Conservation (phyloP, 2,113 vertebrate species). For the Bambusicola thoracicus region DNA sequence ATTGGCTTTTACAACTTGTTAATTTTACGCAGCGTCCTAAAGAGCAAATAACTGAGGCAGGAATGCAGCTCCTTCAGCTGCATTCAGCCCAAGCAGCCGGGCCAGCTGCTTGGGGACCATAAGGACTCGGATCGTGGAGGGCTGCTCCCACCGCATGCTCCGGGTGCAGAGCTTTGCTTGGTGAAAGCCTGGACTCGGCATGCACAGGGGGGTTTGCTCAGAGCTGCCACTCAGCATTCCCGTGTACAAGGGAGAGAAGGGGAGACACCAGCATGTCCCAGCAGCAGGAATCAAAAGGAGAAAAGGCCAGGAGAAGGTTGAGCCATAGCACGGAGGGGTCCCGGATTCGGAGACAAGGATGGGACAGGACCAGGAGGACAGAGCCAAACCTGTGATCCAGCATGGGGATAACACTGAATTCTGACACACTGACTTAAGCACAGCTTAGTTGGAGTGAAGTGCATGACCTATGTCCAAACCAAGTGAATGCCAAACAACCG, state of each 20-base stretch:
- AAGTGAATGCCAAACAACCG: background rate
- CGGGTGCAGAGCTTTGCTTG: background rate
- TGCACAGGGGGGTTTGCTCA: background rate
- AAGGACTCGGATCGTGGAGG: background rate
- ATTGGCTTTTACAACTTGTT: conserved; percentile 81
- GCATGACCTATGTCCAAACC: background rate
- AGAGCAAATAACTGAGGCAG: conserved; percentile 80
- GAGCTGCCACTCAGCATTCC: conserved; percentile 37
- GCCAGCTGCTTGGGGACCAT: conserved; percentile 62
- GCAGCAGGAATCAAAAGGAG: conserved; percentile 63
- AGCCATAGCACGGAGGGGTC: conserved; percentile 57
- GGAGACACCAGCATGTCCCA: conserved; percentile 62
- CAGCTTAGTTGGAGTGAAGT: background rate
- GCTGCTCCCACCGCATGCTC: conserved; percentile 1
- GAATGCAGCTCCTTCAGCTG: conserved; percentile 72
- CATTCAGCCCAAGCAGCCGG: conserved; percentile 58
- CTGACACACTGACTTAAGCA: conserved; percentile 34
- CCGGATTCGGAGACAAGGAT: conserved; percentile 6
- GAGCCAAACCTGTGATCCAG: conserved; percentile 53
- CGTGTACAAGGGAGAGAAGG: background rate
- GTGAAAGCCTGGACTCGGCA: background rate
- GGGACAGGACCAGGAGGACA: background rate
- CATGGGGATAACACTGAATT: conserved; percentile 11
- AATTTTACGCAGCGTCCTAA: conserved; percentile 80
- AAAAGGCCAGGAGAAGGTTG: conserved; percentile 67